Base-by-base conservation (phyloP, 2,888 invertebrate genomes). In the Sphaerophoria taeniata region DNA sequence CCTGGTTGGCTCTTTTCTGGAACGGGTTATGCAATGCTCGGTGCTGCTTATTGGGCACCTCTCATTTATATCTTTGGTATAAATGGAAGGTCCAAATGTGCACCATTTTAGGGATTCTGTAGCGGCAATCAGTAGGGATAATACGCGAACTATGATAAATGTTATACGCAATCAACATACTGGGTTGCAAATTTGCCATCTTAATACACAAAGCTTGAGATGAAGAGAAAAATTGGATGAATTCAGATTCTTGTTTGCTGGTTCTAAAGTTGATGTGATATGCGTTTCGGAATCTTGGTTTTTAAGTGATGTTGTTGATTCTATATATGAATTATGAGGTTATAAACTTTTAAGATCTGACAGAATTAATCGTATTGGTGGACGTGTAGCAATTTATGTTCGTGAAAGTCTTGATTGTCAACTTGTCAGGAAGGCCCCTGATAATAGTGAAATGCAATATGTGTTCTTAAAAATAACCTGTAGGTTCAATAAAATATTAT, bases 151-250 rank as follows among this genome's bases (percentile, higher is more conserved):
- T 31, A 53, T 53, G 53, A 7, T 53, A 11, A 53, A 53, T 24
- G 53, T 53, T 53, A 7, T 53, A 31, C 24, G 53, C 9, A 53
- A 53, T 53, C 53, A 53, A 53, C n/a, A 53, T n/a, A 53, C 31
- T 53, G 53, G 53, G 24, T 31, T 24, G 31, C 53, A 55, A 55
- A 34, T 55, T 12, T 55, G 55, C 55, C 34, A 55, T 6, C 55
- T 55, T 12, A 55, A 55, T 55, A n/a, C 55, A 55, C 55, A 55
- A 55, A 55, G 55, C 12, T 16, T 55, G n/a, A 55, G 55, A 55
- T 55, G 12, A 4, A 55, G 55, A 34, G 55, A 55, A 55, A 55
- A 55, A 55, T 34, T 55, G 34, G 55, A 55, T 55, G 55, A 55
- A 55, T 55, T 55, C 55, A 55, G 55, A 14, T 55, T n/a, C 33